Conservation (phyloP, 2,113 vertebrate species). For the Hippolais icterina region DNA sequence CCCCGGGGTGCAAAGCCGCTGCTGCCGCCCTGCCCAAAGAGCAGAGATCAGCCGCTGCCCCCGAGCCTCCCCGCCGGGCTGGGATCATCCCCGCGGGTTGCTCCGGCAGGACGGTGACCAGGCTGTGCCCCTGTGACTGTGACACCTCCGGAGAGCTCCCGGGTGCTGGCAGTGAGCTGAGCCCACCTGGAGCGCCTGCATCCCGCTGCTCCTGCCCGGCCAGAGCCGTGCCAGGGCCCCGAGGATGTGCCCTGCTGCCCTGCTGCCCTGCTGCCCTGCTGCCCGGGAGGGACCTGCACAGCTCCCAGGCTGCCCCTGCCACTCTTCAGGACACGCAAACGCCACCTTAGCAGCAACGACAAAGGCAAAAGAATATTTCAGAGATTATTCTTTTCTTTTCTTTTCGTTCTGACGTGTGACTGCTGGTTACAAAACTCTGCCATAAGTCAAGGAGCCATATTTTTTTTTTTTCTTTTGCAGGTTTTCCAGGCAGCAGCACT, state of each 20-base stretch:
- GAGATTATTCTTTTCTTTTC: slow-evolving; percentile 54
- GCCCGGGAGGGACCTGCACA: background rate
- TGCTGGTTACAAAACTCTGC: slow-evolving; percentile 53
- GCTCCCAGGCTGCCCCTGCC: background rate
- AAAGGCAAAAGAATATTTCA: slow-evolving; percentile 72
- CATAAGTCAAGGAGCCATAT: slow-evolving; percentile 17
- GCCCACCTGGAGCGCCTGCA: too few relatives aligned
- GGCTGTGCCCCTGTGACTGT: too few relatives aligned
- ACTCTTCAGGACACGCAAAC: background rate
- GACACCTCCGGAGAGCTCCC: background rate
- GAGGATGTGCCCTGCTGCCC: too few relatives aligned
- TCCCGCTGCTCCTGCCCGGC: too few relatives aligned
- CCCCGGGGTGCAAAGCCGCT: background rate
- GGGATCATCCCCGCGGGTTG: background rate
- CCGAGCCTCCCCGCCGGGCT: background rate
- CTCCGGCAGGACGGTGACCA: background rate
- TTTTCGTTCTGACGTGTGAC: slow-evolving; percentile 50
- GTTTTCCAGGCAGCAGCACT: slow-evolving; percentile 44
- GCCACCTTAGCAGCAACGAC: slow-evolving; percentile 53
- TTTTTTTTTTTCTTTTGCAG: slow-evolving; percentile 27
- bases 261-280: background rate
- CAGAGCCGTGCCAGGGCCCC: too few relatives aligned
- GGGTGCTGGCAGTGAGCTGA: too few relatives aligned
- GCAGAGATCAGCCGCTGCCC: background rate
- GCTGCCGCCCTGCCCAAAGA: too few relatives aligned